Percentiles rank a stretch among this genome's conserved stretches.
Evolutionary conservation across 2,113 vertebrate genomes (phyloP).

Genomic region (Cyanoliseus patagonus): DNA sequence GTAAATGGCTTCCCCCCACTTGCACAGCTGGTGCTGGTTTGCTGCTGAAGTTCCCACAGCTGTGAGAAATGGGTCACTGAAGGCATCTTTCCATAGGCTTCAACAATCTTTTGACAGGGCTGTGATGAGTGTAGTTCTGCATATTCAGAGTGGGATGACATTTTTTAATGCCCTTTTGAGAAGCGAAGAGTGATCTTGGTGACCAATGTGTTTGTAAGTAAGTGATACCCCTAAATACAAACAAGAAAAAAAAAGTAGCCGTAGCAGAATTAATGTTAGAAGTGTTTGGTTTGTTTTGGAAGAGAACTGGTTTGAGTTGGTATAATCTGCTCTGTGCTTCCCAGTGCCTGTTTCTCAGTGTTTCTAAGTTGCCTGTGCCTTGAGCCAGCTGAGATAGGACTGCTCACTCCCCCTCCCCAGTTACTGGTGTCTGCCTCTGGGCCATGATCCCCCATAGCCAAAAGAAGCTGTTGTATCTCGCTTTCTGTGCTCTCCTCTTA

Average conservation of each 20-base stretch:
- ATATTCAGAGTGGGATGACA: not conserved
- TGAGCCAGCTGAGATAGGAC: not conserved
- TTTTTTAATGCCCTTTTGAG: not conserved
- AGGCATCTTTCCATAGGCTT: not conserved
- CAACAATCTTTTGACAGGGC: not conserved
- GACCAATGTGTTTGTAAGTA: not conserved
- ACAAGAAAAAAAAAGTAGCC: not conserved
- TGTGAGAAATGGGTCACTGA: not conserved
- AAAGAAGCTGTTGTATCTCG: not conserved
- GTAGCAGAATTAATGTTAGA: not conserved
- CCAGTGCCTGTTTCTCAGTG: not conserved
- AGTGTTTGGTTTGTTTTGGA: not conserved
- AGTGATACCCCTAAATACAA: not conserved
- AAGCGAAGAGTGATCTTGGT: not conserved
- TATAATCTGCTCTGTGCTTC: not conserved
- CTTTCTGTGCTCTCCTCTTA: rapidly evolving
- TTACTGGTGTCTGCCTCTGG: not conserved
- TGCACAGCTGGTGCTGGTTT: not conserved
- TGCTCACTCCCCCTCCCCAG: rapidly evolving
- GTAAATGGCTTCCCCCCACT: not conserved
- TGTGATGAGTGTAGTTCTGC: not conserved
- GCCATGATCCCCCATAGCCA: not conserved
- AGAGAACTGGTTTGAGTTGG: not conserved
- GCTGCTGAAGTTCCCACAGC: not conserved
- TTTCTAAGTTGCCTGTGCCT: not conserved